These are phyloP conservation scores for Cinclus mexicanus DNA, from an alignment of 2,113 vertebrate species.

Conservation along the genomic window DNA sequence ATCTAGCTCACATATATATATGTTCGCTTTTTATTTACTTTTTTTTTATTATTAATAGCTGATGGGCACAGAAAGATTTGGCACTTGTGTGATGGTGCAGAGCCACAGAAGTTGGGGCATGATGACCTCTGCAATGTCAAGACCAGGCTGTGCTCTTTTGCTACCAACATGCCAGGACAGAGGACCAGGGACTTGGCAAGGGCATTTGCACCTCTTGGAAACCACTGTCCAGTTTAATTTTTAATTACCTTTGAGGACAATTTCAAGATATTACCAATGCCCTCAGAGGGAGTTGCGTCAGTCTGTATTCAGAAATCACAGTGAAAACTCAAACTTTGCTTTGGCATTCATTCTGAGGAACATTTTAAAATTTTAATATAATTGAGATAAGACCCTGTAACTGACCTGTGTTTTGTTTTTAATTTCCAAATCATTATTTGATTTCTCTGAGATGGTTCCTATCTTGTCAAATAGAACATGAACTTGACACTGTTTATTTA, in stretches of 20 bases:
- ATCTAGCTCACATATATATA: neutral
- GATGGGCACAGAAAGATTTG: neutral
- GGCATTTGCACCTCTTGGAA: neutral
- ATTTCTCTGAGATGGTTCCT: neutral
- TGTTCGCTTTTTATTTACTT: fast-evolving
- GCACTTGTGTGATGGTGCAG: neutral
- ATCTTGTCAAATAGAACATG: neutral
- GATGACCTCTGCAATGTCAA: neutral
- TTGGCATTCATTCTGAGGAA: neutral
- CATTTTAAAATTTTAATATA: neutral
- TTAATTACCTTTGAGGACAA: neutral
- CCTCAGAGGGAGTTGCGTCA: neutral
- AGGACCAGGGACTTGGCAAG: neutral
- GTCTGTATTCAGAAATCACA: neutral
- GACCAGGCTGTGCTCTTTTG: neutral
- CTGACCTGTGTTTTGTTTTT: neutral
- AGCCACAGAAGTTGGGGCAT: fast-evolving
- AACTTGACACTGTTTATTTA: neutral
- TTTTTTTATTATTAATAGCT: neutral
- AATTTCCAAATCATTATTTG: neutral
- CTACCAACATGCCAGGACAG: neutral
- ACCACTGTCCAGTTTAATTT: constrained; percentile 15
- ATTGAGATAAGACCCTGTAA: neutral
- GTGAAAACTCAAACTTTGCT: constrained; percentile 24
- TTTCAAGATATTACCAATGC: neutral